phyloP scores from a whole-genome alignment of 2,888 invertebrate genomes.

The Tipula confusa region DNA sequence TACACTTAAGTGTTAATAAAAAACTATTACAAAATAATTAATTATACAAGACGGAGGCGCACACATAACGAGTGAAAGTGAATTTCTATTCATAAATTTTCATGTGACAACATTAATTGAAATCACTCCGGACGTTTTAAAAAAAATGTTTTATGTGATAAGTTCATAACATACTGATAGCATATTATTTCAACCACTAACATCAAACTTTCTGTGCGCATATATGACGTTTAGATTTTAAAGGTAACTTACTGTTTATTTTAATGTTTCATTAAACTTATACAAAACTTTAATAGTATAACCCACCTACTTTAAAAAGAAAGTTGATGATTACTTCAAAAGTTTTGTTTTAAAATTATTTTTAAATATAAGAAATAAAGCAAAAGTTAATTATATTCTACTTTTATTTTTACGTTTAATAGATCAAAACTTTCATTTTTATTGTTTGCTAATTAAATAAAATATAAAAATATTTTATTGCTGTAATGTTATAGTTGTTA shows the following conservation, averaged over 20 bases:
- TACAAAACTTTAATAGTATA: background rate
- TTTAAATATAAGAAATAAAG: background rate
- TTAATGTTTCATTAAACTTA: background rate
- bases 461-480: background rate
- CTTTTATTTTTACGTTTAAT: background rate
- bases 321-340: background rate
- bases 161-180: background rate
- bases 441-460: background rate
- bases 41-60: background rate
- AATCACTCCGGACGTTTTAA: background rate
- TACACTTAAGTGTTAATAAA: no score
- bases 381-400: constrained; percentile 3
- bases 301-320: constrained; percentile 5
- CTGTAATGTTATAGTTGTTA: background rate
- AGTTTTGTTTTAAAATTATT: background rate
- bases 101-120: background rate
- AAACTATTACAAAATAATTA: background rate
- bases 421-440: background rate
- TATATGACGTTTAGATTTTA: background rate
- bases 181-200: background rate
- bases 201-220: background rate
- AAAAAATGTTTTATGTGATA: background rate
- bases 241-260: background rate
- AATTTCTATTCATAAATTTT: background rate
- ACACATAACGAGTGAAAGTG: background rate